A percentile compares a stretch with the other conserved stretches of the same genome.
Evolutionary conservation across 2,797 vertebrate genomes (phyloP).

Genomic region (Danio aesculapii): DNA sequence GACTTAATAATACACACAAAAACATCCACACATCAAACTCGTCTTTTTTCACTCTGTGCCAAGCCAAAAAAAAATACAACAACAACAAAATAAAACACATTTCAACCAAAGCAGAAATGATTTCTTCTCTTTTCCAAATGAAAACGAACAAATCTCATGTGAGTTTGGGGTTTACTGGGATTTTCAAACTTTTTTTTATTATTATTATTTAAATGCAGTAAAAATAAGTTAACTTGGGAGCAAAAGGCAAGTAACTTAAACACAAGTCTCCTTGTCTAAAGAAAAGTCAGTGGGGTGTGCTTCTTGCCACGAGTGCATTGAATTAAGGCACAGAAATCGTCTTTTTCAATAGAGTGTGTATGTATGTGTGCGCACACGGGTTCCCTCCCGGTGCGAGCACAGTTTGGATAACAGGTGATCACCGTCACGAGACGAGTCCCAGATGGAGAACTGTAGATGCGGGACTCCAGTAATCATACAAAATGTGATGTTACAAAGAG

Average conservation of each 20-base stretch:
- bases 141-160: constrained; percentile 6
- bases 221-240: constrained; percentile 23
- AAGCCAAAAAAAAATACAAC: constrained; percentile 14
- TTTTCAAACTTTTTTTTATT: neutral
- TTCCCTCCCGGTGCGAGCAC: constrained; percentile 87
- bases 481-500: constrained; percentile 20
- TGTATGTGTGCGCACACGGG: constrained; percentile 75
- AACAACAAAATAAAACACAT: constrained; percentile 10
- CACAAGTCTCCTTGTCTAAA: constrained; percentile 48
- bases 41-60: constrained; percentile 8
- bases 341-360: constrained; percentile 85
- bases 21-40: constrained; percentile 8
- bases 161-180: constrained; percentile 17
- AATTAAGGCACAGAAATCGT: constrained; percentile 97
- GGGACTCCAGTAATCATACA: constrained; percentile 1
- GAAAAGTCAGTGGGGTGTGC: constrained; percentile 88
- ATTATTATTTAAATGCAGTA: constrained; percentile 32
- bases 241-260: constrained; percentile 43
- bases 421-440: constrained; percentile 66
- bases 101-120: neutral
- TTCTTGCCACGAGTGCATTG: constrained; percentile 98
- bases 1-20: constrained; percentile 6
- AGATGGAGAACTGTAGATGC: neutral
- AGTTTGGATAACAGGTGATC: constrained; percentile 78
- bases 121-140: neutral